A percentile compares a stretch with the other conserved stretches of the same genome.
Evolutionary conservation across 2,888 invertebrate species (phyloP).

Genomic region (Clepsis dumicolana): DNA sequence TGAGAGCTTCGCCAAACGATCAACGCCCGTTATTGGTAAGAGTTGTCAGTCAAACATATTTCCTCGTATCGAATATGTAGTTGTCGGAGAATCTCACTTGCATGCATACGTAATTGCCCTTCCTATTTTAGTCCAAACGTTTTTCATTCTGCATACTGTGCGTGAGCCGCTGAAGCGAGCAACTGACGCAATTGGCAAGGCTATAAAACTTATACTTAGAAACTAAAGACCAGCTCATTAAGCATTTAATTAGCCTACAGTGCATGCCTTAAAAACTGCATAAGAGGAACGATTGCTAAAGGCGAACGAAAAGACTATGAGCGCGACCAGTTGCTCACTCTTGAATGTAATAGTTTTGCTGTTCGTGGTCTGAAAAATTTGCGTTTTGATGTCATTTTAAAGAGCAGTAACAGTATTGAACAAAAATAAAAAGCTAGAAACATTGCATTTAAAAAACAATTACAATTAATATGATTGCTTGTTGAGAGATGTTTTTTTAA

Average conservation of each 20-base stretch:
- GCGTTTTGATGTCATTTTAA: too few relatives aligned
- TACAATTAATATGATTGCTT: too few relatives aligned
- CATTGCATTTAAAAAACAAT: too few relatives aligned
- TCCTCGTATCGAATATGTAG: too few relatives aligned
- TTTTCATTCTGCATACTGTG: background rate
- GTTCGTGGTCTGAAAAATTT: background rate
- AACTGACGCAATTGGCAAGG: constrained; percentile 21
- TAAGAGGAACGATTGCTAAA: background rate
- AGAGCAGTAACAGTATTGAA: too few relatives aligned
- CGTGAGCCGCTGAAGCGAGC: background rate
- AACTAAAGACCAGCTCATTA: constrained; percentile 29
- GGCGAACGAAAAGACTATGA: background rate
- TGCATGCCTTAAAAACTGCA: constrained; percentile 12
- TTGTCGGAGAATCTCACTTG: too few relatives aligned
- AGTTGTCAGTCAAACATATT: too few relatives aligned
- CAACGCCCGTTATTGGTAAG: too few relatives aligned
- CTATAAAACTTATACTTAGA: constrained; percentile 21
- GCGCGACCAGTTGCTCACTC: background rate
- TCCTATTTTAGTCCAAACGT: background rate
- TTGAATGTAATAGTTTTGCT: background rate
- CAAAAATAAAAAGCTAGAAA: too few relatives aligned
- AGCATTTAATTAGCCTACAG: constrained; percentile 33
- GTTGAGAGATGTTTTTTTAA: too few relatives aligned
- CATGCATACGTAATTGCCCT: too few relatives aligned
- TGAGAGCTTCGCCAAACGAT: too few relatives aligned